These are phyloP conservation scores for Triops cancriformis DNA, from an alignment of 1,140 invertebrate genomes.

Conservation along the genomic window DNA sequence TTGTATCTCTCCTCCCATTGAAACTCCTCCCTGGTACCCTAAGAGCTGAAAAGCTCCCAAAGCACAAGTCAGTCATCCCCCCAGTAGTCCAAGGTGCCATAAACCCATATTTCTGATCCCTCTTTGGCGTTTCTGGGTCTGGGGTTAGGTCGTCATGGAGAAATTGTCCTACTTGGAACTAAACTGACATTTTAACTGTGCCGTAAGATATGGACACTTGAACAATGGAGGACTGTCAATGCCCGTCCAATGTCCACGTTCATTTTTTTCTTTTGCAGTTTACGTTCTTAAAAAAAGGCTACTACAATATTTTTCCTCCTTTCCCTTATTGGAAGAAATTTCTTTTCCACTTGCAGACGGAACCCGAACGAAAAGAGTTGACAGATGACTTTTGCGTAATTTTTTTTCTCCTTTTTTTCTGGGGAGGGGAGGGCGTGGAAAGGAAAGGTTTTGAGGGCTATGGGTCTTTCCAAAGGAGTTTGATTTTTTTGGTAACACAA, in stretches of 20 bases:
- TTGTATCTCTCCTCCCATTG: not conserved
- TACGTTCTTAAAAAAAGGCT: not conserved
- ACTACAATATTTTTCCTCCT: not conserved
- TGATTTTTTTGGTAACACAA: not conserved
- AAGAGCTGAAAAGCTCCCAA: not conserved
- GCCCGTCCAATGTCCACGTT: not conserved
- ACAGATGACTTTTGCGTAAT: not conserved
- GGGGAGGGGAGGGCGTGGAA: not conserved
- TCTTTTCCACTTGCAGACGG: not conserved
- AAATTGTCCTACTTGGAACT: not conserved
- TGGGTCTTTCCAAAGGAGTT: not conserved
- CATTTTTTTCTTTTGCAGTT: not conserved
- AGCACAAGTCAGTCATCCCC: not conserved
- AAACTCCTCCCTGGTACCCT: not conserved
- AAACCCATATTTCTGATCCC: constrained; percentile 25
- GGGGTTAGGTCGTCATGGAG: not conserved
- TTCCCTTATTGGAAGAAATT: not conserved
- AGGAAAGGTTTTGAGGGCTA: too few relatives aligned
- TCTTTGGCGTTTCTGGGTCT: constrained; percentile 3
- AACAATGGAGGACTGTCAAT: not conserved
- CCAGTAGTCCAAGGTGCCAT: constrained; percentile 25
- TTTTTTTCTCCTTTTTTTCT: not conserved
- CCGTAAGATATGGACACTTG: constrained; percentile 8
- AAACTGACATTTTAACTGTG: constrained; percentile 4
- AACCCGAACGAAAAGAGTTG: not conserved